These are phyloP conservation scores for Camponotus floridanus DNA, from an alignment of 1,140 invertebrate species.

Conservation along the genomic window DNA sequence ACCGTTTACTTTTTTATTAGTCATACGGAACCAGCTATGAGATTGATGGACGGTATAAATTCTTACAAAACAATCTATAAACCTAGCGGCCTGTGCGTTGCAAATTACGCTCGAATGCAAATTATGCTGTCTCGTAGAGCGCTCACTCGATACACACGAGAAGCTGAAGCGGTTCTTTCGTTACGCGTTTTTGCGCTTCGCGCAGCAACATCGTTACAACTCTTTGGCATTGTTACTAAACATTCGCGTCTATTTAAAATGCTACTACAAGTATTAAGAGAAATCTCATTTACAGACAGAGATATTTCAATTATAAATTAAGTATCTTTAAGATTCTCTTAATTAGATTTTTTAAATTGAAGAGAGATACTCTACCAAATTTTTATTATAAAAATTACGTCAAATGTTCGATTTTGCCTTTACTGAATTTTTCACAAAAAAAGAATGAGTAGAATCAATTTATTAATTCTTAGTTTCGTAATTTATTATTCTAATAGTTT, in stretches of 20 bases:
- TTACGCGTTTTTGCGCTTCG: background rate
- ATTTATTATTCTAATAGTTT: no score
- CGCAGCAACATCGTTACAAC: background rate
- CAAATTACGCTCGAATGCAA: conserved; percentile 49
- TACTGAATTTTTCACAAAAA: no score
- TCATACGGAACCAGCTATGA: conserved; percentile 24
- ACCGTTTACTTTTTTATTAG: conserved; percentile 6
- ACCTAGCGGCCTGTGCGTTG: conserved; percentile 9
- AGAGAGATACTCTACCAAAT: no score
- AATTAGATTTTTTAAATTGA: no score
- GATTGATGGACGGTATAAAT: conserved; percentile 31
- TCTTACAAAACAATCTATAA: conserved; percentile 25
- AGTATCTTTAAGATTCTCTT: no score
- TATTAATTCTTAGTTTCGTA: no score
- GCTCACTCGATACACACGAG: background rate
- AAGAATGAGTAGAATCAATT: no score
- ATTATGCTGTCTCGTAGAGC: conserved; percentile 15
- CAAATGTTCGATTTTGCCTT: background rate
- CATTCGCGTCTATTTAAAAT: background rate
- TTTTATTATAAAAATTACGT: background rate
- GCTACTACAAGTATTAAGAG: background rate
- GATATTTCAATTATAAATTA: background rate
- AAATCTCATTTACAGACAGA: background rate
- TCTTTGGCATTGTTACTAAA: conserved; percentile 7
- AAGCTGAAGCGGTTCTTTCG: conserved; percentile 24